phyloP scores from a whole-genome alignment of 1,140 invertebrate genomes.

The Drosophila burlai region DNA sequence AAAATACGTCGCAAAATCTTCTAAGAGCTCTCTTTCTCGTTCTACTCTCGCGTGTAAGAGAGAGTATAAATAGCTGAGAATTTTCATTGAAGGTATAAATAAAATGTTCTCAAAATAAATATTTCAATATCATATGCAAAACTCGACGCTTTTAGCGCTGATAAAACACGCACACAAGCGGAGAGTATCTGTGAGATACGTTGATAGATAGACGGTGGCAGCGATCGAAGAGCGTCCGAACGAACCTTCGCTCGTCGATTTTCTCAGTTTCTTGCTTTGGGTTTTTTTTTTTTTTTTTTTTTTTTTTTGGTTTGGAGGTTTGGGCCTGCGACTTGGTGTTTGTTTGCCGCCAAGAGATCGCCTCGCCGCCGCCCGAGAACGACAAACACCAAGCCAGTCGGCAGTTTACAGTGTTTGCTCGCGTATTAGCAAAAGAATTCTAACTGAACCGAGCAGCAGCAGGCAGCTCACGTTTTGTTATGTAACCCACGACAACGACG shows the following conservation, averaged over 20 bases:
- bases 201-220: constrained; percentile 13
- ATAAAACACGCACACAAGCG: constrained; percentile 23
- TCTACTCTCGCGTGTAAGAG: constrained; percentile 26
- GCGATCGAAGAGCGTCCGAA: constrained; percentile 17
- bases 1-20: constrained; percentile 72
- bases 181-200: constrained; percentile 58
- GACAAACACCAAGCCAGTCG: constrained; percentile 48
- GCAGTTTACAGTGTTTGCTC: constrained; percentile 55
- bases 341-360: constrained; percentile 50
- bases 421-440: constrained; percentile 56
- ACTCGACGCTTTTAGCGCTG: constrained; percentile 36
- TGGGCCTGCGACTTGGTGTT: constrained; percentile 7
- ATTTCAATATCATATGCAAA: constrained; percentile 66
- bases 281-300: constrained; percentile 3
- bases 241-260: constrained; percentile 27
- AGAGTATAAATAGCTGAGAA: constrained; percentile 51
- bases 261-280: constrained; percentile 27
- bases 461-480: constrained; percentile 42
- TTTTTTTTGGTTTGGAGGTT: constrained; percentile 7
- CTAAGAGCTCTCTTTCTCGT: constrained; percentile 16
- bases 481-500: constrained; percentile 28
- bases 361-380: constrained; percentile 7
- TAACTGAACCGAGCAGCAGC: constrained; percentile 37
- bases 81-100: constrained; percentile 69
- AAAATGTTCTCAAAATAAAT: constrained; percentile 60